Evolutionary conservation across 1,140 invertebrate species (phyloP), one percentile per base, ranked within the genome.

Genomic region (Brachionus koreanus): DNA sequence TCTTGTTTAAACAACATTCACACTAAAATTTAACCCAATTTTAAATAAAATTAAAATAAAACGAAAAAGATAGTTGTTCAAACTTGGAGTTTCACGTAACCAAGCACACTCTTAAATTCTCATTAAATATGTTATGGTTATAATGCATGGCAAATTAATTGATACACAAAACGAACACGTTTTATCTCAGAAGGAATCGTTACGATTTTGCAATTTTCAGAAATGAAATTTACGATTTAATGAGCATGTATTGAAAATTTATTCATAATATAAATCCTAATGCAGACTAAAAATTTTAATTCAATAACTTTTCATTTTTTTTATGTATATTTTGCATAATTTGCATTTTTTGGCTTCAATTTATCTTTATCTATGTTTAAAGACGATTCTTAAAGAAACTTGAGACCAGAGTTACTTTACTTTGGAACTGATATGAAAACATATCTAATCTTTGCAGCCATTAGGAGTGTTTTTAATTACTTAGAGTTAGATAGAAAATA

Each of bases 321-420:
- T 7, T 69, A n/a, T 69, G 6, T 37, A 39, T 69, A 39, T 39
- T 67, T 69, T 69, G 65, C 65, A 69, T 69, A 69, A 69, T 69
- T 69, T 69, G 65, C 29, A 69, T 69, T 69, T 65, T 33, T 37
- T 69, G 19, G 49, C 49, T 69, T 69, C 35, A 69, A 69, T 19
- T 39, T 39, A 69, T 39, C n/a, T 69, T 69, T 69, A 69, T 69
- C 65, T 69, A 4, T 69, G n/a, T 37, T 65, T 33, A 57, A 57
- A 57, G 49, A 57, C 49, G 49, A 57, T 57, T 65, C 12, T 65
- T 35, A 37, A n/a, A 69, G 65, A 39, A 69, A 69, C 37, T 69
- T 69, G 65, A 69, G 65, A 69, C 65, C 65, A 69, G 33, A 19
- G 16, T 37, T 37, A 19, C 37, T 6, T 69, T 39, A 16, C 29